Conservation (phyloP, 1,140 invertebrate genomes). For the Drosophila gunungcola region DNA sequence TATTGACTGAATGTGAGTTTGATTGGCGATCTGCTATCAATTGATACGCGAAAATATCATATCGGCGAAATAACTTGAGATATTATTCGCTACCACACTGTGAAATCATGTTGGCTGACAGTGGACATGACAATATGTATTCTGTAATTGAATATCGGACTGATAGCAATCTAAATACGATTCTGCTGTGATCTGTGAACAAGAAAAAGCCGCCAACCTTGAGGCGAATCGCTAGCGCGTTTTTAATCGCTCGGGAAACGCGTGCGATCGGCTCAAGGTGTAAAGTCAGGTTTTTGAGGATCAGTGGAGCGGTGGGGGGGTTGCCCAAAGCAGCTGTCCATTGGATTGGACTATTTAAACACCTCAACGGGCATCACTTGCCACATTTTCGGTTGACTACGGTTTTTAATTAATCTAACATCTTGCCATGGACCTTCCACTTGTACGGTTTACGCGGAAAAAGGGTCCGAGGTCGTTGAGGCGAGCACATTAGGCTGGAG, state of each 20-base stretch:
- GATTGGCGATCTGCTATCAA: constrained; percentile 28
- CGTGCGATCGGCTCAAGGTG: constrained; percentile 48
- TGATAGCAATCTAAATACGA: constrained; percentile 39
- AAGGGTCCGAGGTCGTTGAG: constrained; percentile 79
- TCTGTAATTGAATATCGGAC: constrained; percentile 67
- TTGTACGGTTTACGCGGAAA: constrained; percentile 54
- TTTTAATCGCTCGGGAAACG: constrained; percentile 58
- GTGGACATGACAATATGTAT: constrained; percentile 63
- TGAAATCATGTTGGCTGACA: constrained; percentile 46
- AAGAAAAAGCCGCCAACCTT: constrained; percentile 60
- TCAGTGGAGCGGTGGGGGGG: constrained; percentile 35
- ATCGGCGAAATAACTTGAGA: constrained; percentile 10
- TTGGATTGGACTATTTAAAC: constrained; percentile 29
- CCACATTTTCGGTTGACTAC: constrained; percentile 55
- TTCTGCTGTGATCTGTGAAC: constrained; percentile 29
- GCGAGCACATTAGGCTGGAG: constrained; percentile 74
- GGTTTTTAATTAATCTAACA: constrained; percentile 79
- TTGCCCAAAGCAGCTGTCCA: constrained; percentile 52
- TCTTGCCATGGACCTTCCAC: constrained; percentile 27
- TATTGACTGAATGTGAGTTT: constrained; percentile 38
- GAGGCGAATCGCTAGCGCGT: constrained; percentile 30
- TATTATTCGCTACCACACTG: constrained; percentile 15
- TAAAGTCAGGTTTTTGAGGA: constrained; percentile 69
- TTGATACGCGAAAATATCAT: constrained; percentile 18
- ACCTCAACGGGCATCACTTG: constrained; percentile 58